Evolutionary conservation across 2,888 invertebrate genomes (phyloP).

Genomic region (Microplitis deprimator): DNA sequence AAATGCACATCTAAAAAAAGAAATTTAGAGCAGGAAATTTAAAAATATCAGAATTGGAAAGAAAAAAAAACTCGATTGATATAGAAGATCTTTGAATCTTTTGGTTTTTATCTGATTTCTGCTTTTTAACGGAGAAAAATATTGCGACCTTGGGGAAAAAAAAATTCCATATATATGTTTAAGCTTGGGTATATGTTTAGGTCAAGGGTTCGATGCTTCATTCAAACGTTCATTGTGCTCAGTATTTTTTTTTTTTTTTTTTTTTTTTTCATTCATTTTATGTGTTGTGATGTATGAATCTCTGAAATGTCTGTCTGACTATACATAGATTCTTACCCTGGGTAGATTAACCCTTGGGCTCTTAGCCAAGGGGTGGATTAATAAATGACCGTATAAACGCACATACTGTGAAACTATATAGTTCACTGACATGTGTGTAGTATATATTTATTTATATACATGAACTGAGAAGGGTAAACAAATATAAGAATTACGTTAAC

Average conservation of each 20-base stretch:
- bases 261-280: not conserved
- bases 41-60: not conserved
- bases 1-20: too few relatives aligned
- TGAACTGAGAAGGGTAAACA: constrained; percentile 11
- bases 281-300: not conserved
- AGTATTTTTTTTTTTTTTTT: not conserved
- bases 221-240: not conserved
- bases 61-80: not conserved
- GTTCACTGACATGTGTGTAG: constrained; percentile 17
- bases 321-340: constrained; percentile 2
- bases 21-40: not conserved
- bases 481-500: not conserved
- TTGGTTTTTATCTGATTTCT: too few relatives aligned
- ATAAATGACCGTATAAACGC: constrained; percentile 40
- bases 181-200: not conserved
- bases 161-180: not conserved
- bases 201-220: constrained; percentile 6
- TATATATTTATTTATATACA: constrained; percentile 22
- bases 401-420: constrained; percentile 18
- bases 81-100: too few relatives aligned
- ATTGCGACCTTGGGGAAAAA: too few relatives aligned
- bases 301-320: not conserved
- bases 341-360: constrained; percentile 40
- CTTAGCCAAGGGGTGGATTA: constrained; percentile 23
- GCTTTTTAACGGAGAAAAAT: too few relatives aligned